phyloP scores from a whole-genome alignment of 2,888 invertebrate genomes.

The Agelastica alni region DNA sequence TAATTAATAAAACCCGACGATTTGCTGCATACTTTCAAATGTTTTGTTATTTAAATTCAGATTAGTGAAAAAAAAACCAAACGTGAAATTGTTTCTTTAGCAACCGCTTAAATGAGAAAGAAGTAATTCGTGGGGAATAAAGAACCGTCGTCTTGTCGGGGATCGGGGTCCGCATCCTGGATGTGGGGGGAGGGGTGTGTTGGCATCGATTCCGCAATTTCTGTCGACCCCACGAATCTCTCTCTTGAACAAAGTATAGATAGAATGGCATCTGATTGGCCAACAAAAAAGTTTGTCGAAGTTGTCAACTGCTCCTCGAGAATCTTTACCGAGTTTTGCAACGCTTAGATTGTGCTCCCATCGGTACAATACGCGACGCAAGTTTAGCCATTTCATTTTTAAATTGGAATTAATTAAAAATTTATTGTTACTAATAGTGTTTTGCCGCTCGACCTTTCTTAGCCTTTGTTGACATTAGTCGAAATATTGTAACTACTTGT shows the following conservation, averaged over 20 bases:
- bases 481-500: no score
- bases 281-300: slow-evolving; percentile 57
- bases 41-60: no score
- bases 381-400: no score
- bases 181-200: slow-evolving; percentile 34
- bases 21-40: no score
- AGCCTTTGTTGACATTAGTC: no score
- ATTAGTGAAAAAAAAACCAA: no score
- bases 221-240: slow-evolving; percentile 37
- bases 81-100: no score
- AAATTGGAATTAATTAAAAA: no score
- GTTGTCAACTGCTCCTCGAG: slow-evolving; percentile 52
- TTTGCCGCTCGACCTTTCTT: no score
- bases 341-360: slow-evolving; percentile 37
- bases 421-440: no score
- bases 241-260: slow-evolving; percentile 55
- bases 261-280: slow-evolving; percentile 58
- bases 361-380: slow-evolving; percentile 35
- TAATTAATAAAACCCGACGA: no score
- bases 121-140: not conserved
- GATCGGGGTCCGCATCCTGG: not conserved
- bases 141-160: not conserved
- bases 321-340: slow-evolving; percentile 40
- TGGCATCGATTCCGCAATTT: slow-evolving; percentile 48
- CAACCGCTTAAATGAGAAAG: not conserved